These are phyloP conservation scores for Erynnis tages DNA, from an alignment of 2,888 invertebrate species.

Conservation along the genomic window DNA sequence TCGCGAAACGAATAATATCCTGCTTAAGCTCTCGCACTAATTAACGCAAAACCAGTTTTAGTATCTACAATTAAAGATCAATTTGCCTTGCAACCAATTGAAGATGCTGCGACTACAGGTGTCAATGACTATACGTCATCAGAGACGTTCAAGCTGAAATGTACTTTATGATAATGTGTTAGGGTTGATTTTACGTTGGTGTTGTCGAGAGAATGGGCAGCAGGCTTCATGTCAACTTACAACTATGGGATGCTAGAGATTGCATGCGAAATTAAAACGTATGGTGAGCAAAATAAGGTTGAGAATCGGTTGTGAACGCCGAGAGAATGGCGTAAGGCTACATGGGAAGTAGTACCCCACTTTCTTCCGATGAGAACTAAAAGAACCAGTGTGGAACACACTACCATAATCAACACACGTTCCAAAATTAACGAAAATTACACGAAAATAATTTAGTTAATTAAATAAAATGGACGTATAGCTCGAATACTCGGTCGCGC, in stretches of 20 bases:
- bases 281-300: background rate
- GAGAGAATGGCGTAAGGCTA: conserved; percentile 29
- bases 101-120: conserved; percentile 33
- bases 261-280: conserved; percentile 11
- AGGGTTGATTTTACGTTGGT: conserved; percentile 10
- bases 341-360: conserved; percentile 57
- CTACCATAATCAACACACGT: conserved; percentile 20
- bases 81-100: conserved; percentile 27
- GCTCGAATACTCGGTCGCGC: background rate
- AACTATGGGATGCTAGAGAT: conserved; percentile 3
- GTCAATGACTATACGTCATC: conserved; percentile 21
- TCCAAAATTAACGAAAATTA: conserved; percentile 1
- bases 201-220: conserved; percentile 19
- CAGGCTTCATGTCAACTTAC: conserved; percentile 10
- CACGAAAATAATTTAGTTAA: background rate
- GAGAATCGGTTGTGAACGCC: background rate
- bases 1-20: conserved; percentile 41
- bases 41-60: conserved; percentile 30
- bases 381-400: conserved; percentile 25
- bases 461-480: conserved; percentile 21
- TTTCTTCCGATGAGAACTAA: conserved; percentile 52
- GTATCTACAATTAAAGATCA: conserved; percentile 32
- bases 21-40: conserved; percentile 33
- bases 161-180: background rate
- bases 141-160: conserved; percentile 28